Evolutionary conservation across 2,888 invertebrate genomes (phyloP), one percentile per base, ranked within the genome.

Genomic region (Ormyrus pomaceus): DNA sequence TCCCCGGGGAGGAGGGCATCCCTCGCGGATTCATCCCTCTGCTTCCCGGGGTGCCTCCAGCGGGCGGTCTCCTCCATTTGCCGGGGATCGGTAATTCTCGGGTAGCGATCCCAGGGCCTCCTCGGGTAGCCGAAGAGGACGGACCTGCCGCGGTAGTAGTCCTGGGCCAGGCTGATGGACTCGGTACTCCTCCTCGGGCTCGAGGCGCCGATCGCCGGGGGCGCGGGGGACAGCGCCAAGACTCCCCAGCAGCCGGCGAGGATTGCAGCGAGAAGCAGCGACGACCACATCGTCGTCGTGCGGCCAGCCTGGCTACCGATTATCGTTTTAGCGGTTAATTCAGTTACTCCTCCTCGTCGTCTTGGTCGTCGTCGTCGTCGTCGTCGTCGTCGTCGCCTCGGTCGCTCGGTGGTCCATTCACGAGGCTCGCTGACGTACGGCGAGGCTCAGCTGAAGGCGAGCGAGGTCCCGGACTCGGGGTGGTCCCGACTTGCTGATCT

Each of bases 161-260:
- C 65, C 51, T 78, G 65, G 61, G 65, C 46, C 61, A 55, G 45
- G 53, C 51, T 56, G 5, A 45, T 10, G 55, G 56, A 48, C 46
- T 48, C 34, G 9, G 55, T 11, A 6, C 64, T 58, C 48, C 13
- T 64, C 58, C 68, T 48, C 34, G 34, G 45, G 53, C 61, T 71
- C 34, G 55, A 7, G 69, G 55, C 10, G 58, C 56, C 76, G 75
- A 74, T 79, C 83, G 86, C 87, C 86, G 89, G 87, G 85, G 88
- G 87, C 86, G 88, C 86, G 85, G 84, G 86, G 86, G 80, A 86
- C 84, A 65, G 51, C 83, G 86, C 86, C 84, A 87, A 86, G 79
- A 87, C 85, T 34, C 59, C 89, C 87, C 89, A 89, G 87, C 89
- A 89, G 88, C 90, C 89, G 87, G 89, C 87, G 84, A 90, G 86